Conservation (phyloP, 2,888 invertebrate species). For the Drosophila conformis region DNA sequence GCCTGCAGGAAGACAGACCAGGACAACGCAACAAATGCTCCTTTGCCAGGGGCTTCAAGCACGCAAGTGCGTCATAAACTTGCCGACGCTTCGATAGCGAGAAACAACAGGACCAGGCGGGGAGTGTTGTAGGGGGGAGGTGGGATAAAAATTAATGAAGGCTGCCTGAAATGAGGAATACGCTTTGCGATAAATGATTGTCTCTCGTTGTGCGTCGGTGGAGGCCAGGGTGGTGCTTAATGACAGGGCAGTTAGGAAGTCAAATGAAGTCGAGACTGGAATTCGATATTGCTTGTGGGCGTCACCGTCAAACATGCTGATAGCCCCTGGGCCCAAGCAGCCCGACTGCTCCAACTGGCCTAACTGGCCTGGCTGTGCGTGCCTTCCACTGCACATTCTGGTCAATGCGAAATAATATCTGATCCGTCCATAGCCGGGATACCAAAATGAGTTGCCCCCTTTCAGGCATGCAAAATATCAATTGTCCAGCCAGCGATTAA, state of each 20-base stretch:
- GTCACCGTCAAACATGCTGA: slow-evolving; percentile 5
- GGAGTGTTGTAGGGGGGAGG: background rate
- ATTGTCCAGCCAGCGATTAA: slow-evolving; percentile 2
- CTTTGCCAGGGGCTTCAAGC: slow-evolving; percentile 1
- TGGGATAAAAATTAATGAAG: slow-evolving; percentile 64
- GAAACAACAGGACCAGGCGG: background rate
- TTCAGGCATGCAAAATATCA: slow-evolving; percentile 14
- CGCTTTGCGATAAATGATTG: slow-evolving; percentile 57
- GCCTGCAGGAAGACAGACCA: slow-evolving; percentile 28
- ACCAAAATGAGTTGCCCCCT: background rate
- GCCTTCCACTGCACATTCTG: slow-evolving; percentile 28
- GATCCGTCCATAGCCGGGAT: slow-evolving; percentile 10
- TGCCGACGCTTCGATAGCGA: slow-evolving; percentile 6
- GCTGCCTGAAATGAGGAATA: slow-evolving; percentile 49
- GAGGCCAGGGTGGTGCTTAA: slow-evolving; percentile 37
- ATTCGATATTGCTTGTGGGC: slow-evolving; percentile 59
- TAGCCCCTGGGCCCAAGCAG: slow-evolving; percentile 12
- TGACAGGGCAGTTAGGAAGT: slow-evolving; percentile 70
- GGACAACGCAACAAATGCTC: slow-evolving; percentile 13
- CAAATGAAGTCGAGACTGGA: slow-evolving; percentile 75
- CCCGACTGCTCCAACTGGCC: background rate
- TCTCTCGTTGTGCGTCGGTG: slow-evolving; percentile 10
- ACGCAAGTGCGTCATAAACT: slow-evolving; percentile 10
- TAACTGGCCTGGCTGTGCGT: slow-evolving; percentile 5
- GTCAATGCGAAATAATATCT: slow-evolving; percentile 49